These are phyloP conservation scores for Pseudomyrmex gracilis DNA, from an alignment of 1,140 invertebrate species.

Conservation along the genomic window DNA sequence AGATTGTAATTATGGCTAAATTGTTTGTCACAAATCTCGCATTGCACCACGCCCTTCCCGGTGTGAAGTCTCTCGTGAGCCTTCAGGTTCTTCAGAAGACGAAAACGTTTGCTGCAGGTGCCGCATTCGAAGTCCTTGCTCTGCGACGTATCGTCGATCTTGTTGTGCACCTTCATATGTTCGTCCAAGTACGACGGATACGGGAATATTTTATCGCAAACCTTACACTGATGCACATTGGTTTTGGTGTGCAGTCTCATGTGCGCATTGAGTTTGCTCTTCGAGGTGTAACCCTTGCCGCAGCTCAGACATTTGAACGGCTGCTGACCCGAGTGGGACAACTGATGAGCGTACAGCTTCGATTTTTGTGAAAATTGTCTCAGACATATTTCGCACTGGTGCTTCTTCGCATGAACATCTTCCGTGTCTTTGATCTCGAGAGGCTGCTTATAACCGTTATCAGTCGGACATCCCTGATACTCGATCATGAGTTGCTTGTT, in stretches of 20 bases:
- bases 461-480: conserved; percentile 44
- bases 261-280: conserved; percentile 83
- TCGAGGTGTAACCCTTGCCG: conserved; percentile 81
- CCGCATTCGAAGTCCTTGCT: conserved; percentile 77
- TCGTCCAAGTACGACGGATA: conserved; percentile 84
- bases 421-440: conserved; percentile 15
- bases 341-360: conserved; percentile 81
- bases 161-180: conserved; percentile 80
- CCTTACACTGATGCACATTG: conserved; percentile 81
- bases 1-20: conserved; percentile 82
- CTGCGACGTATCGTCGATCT: conserved; percentile 27
- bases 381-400: conserved; percentile 82
- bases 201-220: conserved; percentile 83
- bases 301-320: conserved; percentile 81
- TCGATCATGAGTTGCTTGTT: conserved; percentile 42
- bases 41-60: conserved; percentile 79
- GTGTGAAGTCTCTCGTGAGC: conserved; percentile 81
- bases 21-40: conserved; percentile 85
- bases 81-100: conserved; percentile 79
- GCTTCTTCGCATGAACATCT: conserved; percentile 66
- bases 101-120: conserved; percentile 80
- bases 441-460: conserved; percentile 57
- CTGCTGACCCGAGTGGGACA: conserved; percentile 79
- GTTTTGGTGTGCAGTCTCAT: conserved; percentile 80
- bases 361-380: conserved; percentile 83